These are phyloP conservation scores for Anthoptus insignis DNA, from an alignment of 2,888 invertebrate genomes.

Conservation along the genomic window DNA sequence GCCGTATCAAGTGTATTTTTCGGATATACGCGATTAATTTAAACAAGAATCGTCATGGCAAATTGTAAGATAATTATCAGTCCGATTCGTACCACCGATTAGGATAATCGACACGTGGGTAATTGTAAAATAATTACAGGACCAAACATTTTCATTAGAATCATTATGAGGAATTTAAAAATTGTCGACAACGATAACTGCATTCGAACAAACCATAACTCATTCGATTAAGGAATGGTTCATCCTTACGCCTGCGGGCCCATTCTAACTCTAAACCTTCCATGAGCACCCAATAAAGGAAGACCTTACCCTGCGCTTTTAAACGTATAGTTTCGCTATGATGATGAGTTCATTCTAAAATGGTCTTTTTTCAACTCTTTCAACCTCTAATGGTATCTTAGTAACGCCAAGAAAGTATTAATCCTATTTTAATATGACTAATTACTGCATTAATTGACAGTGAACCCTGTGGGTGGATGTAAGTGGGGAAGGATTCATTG, in stretches of 20 bases:
- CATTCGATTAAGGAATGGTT: slow-evolving; percentile 76
- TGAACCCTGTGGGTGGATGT: slow-evolving; percentile 35
- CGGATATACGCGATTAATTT: slow-evolving; percentile 2
- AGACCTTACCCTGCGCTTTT: slow-evolving; percentile 42
- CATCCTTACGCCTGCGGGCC: slow-evolving; percentile 73
- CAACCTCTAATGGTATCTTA: slow-evolving; percentile 57
- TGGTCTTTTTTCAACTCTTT: slow-evolving; percentile 54
- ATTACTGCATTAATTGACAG: slow-evolving; percentile 71
- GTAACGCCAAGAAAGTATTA: slow-evolving; percentile 72
- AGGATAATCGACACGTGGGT: slow-evolving; percentile 53
- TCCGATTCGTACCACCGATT: slow-evolving; percentile 62
- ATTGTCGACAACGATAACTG: slow-evolving; percentile 74
- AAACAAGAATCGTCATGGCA: neutral
- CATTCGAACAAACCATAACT: slow-evolving; percentile 81
- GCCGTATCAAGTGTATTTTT: too few species aligned
- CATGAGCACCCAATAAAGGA: slow-evolving; percentile 48
- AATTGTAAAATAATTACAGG: slow-evolving; percentile 56
- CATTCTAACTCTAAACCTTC: slow-evolving; percentile 53
- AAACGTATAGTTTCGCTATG: neutral
- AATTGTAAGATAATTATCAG: neutral
- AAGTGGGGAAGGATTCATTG: slow-evolving; percentile 21
- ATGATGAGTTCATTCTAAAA: slow-evolving; percentile 47
- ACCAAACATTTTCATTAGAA: slow-evolving; percentile 72
- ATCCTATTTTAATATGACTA: slow-evolving; percentile 81
- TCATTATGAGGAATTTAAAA: slow-evolving; percentile 60